Evolutionary conservation across 2,797 vertebrate genomes (phyloP).

Genomic region (Tapirus indicus): DNA sequence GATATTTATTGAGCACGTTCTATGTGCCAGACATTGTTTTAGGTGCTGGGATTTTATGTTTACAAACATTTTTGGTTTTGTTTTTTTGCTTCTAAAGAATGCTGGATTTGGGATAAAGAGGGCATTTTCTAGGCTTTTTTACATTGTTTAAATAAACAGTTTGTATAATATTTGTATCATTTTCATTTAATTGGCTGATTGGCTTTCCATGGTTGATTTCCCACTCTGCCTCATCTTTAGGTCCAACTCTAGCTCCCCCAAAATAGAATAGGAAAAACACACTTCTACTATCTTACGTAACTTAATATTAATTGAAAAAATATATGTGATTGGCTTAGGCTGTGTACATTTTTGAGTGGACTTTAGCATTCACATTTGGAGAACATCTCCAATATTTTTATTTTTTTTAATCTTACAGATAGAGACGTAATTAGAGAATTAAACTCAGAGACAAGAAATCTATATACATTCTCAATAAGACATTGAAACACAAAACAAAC

Average conservation of each 20-base stretch:
- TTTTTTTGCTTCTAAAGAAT: background rate
- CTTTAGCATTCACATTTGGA: background rate
- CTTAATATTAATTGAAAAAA: background rate
- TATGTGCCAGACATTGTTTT: background rate
- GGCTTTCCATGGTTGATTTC: background rate
- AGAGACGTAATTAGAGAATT: background rate
- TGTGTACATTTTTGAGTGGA: background rate
- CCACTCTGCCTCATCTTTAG: background rate
- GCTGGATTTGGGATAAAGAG: background rate
- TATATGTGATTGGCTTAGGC: background rate
- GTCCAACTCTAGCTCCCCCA: background rate
- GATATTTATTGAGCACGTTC: background rate
- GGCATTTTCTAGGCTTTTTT: background rate
- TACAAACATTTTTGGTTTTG: background rate
- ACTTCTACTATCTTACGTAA: background rate
- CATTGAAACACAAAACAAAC: background rate
- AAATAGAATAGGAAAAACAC: background rate
- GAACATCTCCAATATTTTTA: background rate
- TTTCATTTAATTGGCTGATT: background rate
- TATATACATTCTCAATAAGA: background rate
- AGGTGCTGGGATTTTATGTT: background rate
- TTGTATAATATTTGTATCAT: background rate
- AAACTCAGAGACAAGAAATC: background rate
- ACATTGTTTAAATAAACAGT: background rate
- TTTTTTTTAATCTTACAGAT: background rate